Conservation (phyloP, 2,113 vertebrate genomes). For the Platysteira castanea region DNA sequence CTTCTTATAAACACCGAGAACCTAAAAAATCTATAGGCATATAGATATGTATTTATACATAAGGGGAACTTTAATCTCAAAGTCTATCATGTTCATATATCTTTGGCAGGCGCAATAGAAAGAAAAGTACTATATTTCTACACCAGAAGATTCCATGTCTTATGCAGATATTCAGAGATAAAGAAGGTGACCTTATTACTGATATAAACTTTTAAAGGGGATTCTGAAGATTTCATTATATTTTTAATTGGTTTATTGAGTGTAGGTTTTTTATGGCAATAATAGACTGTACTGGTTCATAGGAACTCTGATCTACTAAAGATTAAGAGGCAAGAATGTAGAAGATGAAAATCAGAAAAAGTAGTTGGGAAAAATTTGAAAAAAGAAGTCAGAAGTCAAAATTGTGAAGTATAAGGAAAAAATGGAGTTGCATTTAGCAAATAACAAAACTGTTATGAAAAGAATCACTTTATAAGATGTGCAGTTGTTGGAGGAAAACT, state of each 20-base stretch:
- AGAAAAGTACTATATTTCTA: neutral
- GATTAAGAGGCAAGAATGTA: neutral
- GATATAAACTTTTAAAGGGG: neutral
- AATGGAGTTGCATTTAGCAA: neutral
- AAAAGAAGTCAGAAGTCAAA: neutral
- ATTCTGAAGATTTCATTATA: neutral
- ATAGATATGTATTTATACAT: neutral
- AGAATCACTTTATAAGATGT: neutral
- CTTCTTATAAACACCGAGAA: neutral
- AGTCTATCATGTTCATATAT: neutral
- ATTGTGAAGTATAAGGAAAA: neutral
- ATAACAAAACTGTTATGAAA: neutral
- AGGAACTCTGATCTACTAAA: neutral
- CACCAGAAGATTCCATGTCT: neutral
- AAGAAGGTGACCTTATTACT: neutral
- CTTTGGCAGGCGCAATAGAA: neutral
- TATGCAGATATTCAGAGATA: neutral
- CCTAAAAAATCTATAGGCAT: neutral
- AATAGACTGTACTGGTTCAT: neutral
- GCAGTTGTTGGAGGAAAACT: neutral
- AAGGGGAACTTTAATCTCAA: neutral
- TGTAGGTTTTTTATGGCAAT: neutral
- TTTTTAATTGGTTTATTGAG: neutral
- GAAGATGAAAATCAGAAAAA: neutral
- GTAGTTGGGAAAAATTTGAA: neutral